Conservation (phyloP, 53 echinoderm and acorn worm genomes). For the Pentamera pediparva region DNA sequence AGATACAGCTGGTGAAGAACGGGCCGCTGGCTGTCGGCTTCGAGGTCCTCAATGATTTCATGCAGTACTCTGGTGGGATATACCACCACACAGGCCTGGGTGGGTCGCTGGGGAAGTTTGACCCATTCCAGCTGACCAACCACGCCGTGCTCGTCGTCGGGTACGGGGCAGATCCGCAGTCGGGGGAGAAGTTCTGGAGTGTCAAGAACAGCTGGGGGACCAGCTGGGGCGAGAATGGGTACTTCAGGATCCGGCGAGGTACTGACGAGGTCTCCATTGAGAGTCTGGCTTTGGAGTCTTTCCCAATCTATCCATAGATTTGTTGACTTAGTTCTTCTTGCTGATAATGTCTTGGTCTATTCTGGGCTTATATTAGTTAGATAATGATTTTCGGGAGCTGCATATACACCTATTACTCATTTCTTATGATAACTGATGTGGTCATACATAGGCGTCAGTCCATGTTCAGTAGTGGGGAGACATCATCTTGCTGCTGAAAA, state of each 20-base stretch:
- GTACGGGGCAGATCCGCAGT: conserved; percentile 59
- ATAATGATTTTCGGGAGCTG: too few species aligned
- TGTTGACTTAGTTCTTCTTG: too few species aligned
- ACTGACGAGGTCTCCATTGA: conserved; percentile 73
- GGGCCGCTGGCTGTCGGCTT: conserved; percentile 79
- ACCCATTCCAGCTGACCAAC: conserved; percentile 81
- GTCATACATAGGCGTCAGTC: not conserved
- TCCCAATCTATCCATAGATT: conserved; percentile 68
- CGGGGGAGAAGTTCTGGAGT: conserved; percentile 72
- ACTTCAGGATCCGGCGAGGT: conserved; percentile 75
- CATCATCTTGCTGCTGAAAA: too few species aligned
- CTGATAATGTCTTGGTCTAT: too few species aligned
- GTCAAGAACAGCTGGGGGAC: conserved; percentile 94
- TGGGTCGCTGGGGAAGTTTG: conserved; percentile 28
- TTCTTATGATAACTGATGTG: too few species aligned
- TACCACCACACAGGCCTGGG: conserved; percentile 71
- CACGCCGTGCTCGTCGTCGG: conserved; percentile 86
- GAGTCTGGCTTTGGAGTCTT: conserved; percentile 76
- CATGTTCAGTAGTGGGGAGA: not conserved
- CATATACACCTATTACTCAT: too few species aligned
- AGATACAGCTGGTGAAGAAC: conserved; percentile 64
- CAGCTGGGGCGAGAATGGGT: conserved; percentile 80
- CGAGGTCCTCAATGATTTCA: conserved; percentile 72
- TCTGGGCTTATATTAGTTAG: too few species aligned
- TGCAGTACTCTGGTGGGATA: conserved; percentile 67